Evolutionary conservation across 2,113 vertebrate genomes (phyloP), one percentile per base, ranked within the genome.

Genomic region (Pachyramphus minor): DNA sequence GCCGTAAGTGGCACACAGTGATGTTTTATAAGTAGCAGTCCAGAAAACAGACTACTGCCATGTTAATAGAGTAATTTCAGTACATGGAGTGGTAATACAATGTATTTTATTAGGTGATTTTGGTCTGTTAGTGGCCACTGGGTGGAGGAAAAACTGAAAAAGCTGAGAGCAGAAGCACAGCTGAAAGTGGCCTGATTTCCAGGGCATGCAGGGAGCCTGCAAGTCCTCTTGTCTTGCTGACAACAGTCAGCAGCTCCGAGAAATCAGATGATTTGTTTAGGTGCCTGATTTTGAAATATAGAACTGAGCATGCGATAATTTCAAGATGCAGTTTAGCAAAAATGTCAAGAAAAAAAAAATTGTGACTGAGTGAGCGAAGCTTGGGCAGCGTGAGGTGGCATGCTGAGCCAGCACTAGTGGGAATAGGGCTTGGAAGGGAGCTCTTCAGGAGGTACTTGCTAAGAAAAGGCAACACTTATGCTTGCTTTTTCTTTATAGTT

Each of bases 141-240:
- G 93, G 96, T 96, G 92, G 95, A 92, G 96, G 76, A 96, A 95
- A 96, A 74, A 45, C 88, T 90, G 95, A 95, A 60, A 90, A 84
- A 90, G 72, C 92, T 39, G 86, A 12, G 75, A 92, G 52, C 23
- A 49, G 45, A 42, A 92, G 69, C 31, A 7, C 4, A 35, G 37
- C 50, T n/a, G 28, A 16, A 72, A 75, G 63, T 27, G 74, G 53
- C 84, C 90, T 80, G 77, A 81, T 88, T 89, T 81, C 55, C 89
- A 87, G 81, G 62, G 56, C 87, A 24, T 63, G 76, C 87, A 80
- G 92, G 55, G 82, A 1, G 2, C 47, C 49, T 66, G 66, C 56
- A 67, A 80, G 27, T 59, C 85, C 86, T 92, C 49, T 66, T 24
- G 23, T 31, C 75, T 44, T 49, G 30, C 53, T 62, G 66, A n/a